These are phyloP conservation scores for Zaprionus inermis DNA, from an alignment of 1,140 invertebrate species.

Conservation along the genomic window DNA sequence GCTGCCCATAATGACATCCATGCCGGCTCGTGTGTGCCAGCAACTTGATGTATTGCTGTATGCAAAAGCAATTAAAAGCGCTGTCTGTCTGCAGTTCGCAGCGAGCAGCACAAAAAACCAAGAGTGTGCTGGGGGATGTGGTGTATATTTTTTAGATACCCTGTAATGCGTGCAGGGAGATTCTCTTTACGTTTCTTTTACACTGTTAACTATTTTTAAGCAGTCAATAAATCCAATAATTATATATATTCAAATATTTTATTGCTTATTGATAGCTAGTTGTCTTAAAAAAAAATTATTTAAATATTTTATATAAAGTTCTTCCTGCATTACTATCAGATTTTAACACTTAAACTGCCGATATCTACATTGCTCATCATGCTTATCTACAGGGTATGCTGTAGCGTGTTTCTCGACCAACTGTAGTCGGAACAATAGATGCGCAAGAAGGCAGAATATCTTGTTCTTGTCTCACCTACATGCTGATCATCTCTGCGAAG, in stretches of 20 bases:
- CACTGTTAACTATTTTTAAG: not conserved
- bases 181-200: not conserved
- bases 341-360: too few relatives aligned
- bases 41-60: constrained; percentile 78
- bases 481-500: constrained; percentile 69
- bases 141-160: constrained; percentile 7
- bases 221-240: too few relatives aligned
- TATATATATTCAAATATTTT: too few relatives aligned
- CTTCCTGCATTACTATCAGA: too few relatives aligned
- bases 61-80: constrained; percentile 83
- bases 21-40: constrained; percentile 65
- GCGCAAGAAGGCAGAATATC: constrained; percentile 54
- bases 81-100: constrained; percentile 70
- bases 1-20: constrained; percentile 71
- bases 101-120: constrained; percentile 21
- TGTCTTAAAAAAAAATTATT: too few relatives aligned
- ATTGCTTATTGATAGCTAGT: too few relatives aligned
- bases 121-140: not conserved
- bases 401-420: constrained; percentile 11
- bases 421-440: constrained; percentile 56
- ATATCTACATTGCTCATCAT: too few relatives aligned
- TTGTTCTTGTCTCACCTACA: constrained; percentile 76
- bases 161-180: not conserved
- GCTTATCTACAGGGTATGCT: constrained; percentile 21
- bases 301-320: too few relatives aligned